Percentiles rank a stretch among this genome's conserved stretches.
These are phyloP conservation scores for Creontiades dilutus DNA, from an alignment of 2,888 invertebrate genomes.

Conservation along the genomic window DNA sequence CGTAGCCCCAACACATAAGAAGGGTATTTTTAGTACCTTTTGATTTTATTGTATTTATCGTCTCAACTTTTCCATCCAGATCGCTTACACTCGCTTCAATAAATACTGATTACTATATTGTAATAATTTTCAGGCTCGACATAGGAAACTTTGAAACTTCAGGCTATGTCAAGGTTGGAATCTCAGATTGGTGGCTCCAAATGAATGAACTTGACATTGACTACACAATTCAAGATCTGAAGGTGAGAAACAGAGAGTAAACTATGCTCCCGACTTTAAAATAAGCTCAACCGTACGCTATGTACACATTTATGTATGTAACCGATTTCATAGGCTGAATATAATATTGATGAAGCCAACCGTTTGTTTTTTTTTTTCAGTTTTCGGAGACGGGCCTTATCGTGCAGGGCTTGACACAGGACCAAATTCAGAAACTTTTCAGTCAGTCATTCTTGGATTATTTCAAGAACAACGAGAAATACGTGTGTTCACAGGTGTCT, in stretches of 20 bases:
- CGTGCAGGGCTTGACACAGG: conserved; percentile 72
- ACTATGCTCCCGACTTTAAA: no score
- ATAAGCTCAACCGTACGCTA: no score
- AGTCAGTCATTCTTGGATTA: conserved; percentile 63
- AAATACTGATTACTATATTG: not conserved
- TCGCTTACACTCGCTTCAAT: no score
- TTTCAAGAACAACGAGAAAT: conserved; percentile 70
- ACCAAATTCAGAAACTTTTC: conserved; percentile 71
- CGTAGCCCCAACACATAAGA: no score
- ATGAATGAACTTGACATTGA: conserved; percentile 72
- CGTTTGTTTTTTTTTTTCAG: no score
- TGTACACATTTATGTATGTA: no score
- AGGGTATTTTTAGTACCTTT: no score
- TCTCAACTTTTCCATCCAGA: not conserved
- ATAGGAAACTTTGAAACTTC: conserved; percentile 44
- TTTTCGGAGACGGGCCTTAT: conserved; percentile 71
- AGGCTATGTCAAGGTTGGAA: conserved; percentile 70
- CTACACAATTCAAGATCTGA: conserved; percentile 70
- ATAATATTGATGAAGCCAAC: no score
- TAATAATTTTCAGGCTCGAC: conserved; percentile 57
- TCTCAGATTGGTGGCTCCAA: conserved; percentile 69
- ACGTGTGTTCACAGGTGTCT: conserved; percentile 67
- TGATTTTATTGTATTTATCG: no score
- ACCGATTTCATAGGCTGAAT: no score
- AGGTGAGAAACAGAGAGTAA: conserved; percentile 55